A percentile compares a stretch with the other conserved stretches of the same genome.
These are phyloP conservation scores for Apis laboriosa DNA, from an alignment of 1,140 invertebrate species.

Conservation along the genomic window DNA sequence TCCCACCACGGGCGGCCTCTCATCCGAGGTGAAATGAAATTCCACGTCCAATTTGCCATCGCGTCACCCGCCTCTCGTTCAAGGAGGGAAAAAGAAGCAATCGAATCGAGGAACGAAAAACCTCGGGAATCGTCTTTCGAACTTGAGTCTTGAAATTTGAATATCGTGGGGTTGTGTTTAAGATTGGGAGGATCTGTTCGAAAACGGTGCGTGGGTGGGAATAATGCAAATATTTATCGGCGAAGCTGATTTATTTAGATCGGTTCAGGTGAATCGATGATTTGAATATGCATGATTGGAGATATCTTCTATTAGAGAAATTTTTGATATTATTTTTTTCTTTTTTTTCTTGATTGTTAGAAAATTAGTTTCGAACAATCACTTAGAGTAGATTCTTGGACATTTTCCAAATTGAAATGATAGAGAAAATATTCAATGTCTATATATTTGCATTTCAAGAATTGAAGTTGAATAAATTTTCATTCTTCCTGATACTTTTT, in stretches of 20 bases:
- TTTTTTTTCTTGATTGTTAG: background rate
- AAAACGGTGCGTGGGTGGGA: constrained; percentile 29
- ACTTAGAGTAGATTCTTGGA: background rate
- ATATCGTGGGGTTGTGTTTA: constrained; percentile 34
- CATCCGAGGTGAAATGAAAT: constrained; percentile 68
- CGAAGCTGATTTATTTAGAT: constrained; percentile 33
- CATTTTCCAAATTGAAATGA: background rate
- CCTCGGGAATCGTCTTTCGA: constrained; percentile 20
- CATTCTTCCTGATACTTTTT: background rate
- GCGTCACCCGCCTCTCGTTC: background rate
- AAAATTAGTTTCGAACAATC: background rate
- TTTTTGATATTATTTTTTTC: too few relatives aligned
- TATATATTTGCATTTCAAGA: background rate
- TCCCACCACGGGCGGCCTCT: constrained; percentile 54
- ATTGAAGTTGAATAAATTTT: background rate
- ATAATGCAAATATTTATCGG: constrained; percentile 7
- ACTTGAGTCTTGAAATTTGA: constrained; percentile 44
- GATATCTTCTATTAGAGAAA: too few relatives aligned
- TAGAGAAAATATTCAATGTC: background rate
- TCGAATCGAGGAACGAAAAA: background rate
- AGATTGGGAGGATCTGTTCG: constrained; percentile 44
- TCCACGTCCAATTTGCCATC: constrained; percentile 70
- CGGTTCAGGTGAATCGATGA: background rate
- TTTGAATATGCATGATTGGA: too few relatives aligned
- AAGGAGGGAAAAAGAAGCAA: constrained; percentile 37